A percentile compares a stretch with the other conserved stretches of the same genome.
These are phyloP conservation scores for Therioaphis trifolii DNA, from an alignment of 2,888 invertebrate genomes.

Conservation along the genomic window DNA sequence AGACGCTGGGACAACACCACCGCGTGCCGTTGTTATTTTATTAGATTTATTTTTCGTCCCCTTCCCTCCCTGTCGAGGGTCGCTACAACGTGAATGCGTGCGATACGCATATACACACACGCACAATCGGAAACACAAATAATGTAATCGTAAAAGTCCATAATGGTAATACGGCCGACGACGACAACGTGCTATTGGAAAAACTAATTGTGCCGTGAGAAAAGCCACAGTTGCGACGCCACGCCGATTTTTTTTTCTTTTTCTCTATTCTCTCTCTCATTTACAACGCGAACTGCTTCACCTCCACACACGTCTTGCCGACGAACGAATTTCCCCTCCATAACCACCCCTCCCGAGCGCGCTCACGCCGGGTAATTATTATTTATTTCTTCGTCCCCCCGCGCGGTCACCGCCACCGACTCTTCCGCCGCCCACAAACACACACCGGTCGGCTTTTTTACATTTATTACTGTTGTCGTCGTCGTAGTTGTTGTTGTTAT, in stretches of 20 bases:
- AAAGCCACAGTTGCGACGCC: constrained; percentile 36
- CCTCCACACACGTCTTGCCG: too few relatives aligned
- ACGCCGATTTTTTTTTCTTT: constrained; percentile 11
- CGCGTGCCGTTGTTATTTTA: too few relatives aligned
- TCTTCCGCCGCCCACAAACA: neutral
- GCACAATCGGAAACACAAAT: neutral
- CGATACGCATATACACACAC: neutral
- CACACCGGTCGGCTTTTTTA: constrained; percentile 27
- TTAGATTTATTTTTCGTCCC: neutral
- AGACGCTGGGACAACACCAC: too few relatives aligned
- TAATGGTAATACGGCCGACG: neutral
- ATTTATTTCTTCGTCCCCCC: constrained; percentile 29
- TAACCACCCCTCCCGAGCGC: neutral
- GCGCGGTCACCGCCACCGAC: neutral
- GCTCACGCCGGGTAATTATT: constrained; percentile 14
- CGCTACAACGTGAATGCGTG: neutral
- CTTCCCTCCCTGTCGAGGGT: neutral
- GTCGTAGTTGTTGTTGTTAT: constrained; percentile 3
- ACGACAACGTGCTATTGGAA: neutral
- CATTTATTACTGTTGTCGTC: constrained; percentile 2
- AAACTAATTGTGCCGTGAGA: constrained; percentile 62
- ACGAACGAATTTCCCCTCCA: constrained; percentile 43
- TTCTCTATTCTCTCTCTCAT: constrained; percentile 12
- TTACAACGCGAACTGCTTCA: neutral
- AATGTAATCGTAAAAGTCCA: constrained; percentile 38